phyloP scores from a whole-genome alignment of 2,888 invertebrate species.

The Nemotelus nigrinus region DNA sequence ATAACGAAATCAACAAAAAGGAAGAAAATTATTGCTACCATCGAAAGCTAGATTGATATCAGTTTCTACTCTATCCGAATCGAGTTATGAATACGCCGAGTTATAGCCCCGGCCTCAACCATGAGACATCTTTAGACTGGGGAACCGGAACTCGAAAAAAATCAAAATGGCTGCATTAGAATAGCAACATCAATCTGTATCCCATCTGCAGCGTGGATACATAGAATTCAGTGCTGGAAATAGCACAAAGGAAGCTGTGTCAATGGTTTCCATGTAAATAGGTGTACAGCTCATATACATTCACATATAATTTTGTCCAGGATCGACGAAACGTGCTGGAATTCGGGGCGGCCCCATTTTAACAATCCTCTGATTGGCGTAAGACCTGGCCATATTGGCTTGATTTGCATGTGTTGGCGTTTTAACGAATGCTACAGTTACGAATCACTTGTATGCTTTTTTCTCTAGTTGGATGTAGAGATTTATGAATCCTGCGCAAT shows the following conservation, averaged over 20 bases:
- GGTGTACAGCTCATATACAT: not conserved
- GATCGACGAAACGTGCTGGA: conserved; percentile 26
- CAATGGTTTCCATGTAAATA: conserved; percentile 9
- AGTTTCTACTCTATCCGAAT: no score
- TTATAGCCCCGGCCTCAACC: not conserved
- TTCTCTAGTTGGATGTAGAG: not conserved
- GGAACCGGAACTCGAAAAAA: conserved; percentile 22
- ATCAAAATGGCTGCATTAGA: conserved; percentile 39
- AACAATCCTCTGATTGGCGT: conserved; percentile 53
- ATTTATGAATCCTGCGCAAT: conserved; percentile 43
- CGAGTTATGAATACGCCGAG: no score
- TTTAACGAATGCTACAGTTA: conserved; percentile 50
- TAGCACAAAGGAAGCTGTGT: not conserved
- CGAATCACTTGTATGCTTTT: conserved; percentile 16
- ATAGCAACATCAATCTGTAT: conserved; percentile 14
- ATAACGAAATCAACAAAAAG: no score
- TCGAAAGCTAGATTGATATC: no score
- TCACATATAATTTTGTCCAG: not conserved
- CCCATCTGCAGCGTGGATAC: conserved; percentile 17
- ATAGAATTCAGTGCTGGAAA: conserved; percentile 26
- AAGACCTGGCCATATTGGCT: conserved; percentile 44
- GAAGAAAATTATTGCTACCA: no score
- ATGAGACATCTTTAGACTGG: not conserved
- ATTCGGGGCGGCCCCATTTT: conserved; percentile 53
- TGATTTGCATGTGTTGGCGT: conserved; percentile 47